Conservation (phyloP, 2,797 vertebrate species). For the Acrocephalus scirpaceus region DNA sequence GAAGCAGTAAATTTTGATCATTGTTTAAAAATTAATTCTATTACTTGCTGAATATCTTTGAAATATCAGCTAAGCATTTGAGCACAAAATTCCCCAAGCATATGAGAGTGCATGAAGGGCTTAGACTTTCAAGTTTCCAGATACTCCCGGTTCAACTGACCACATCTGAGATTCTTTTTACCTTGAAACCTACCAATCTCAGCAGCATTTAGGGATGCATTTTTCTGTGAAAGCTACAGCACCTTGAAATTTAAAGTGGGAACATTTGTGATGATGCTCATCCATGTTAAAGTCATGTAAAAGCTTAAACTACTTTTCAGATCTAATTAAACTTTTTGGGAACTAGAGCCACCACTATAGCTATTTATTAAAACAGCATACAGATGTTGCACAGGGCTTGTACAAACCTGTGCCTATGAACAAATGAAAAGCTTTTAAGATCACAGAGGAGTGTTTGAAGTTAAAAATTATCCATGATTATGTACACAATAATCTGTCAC, state of each 20-base stretch:
- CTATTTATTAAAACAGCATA: constrained; percentile 44
- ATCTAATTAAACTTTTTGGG: constrained; percentile 52
- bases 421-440: constrained; percentile 81
- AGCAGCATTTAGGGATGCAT: neutral
- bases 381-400: constrained; percentile 71
- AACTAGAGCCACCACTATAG: neutral
- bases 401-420: constrained; percentile 75
- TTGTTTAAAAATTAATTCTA: neutral
- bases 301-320: neutral
- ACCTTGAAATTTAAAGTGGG: neutral
- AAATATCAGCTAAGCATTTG: neutral
- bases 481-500: constrained; percentile 73
- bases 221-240: neutral
- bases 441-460: constrained; percentile 78
- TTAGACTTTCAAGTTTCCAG: neutral
- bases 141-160: neutral
- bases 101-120: neutral
- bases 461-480: constrained; percentile 76
- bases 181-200: neutral
- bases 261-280: neutral
- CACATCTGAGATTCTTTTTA: neutral
- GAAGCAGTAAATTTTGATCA: neutral
- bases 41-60: neutral
- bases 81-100: neutral
- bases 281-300: neutral